phyloP scores from a whole-genome alignment of 1,140 invertebrate genomes.

The Magallana angulata region DNA sequence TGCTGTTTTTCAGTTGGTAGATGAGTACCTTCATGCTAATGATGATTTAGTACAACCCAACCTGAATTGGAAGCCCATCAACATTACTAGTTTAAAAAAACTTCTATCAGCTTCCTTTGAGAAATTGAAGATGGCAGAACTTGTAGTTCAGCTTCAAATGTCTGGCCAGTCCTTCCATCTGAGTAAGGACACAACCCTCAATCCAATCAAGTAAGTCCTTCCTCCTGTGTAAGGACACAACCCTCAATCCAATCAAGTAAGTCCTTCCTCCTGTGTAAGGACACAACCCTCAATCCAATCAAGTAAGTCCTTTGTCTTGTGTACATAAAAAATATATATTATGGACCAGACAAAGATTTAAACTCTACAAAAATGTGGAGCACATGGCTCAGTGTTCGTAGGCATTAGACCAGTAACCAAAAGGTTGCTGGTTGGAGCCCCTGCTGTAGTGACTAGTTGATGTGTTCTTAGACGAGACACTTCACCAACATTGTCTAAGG shows the following conservation, averaged over 20 bases:
- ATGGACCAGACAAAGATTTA: too few relatives aligned
- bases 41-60: neutral
- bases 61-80: neutral
- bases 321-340: too few relatives aligned
- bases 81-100: neutral
- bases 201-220: neutral
- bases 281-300: too few relatives aligned
- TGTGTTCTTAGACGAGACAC: too few relatives aligned
- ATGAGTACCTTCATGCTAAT: conserved; percentile 7
- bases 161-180: neutral
- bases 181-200: neutral
- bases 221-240: neutral
- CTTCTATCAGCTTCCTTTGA: neutral
- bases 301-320: too few relatives aligned
- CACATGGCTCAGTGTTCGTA: too few relatives aligned
- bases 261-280: neutral
- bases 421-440: too few relatives aligned
- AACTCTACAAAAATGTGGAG: too few relatives aligned
- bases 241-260: neutral
- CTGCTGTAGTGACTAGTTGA: too few relatives aligned
- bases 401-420: too few relatives aligned
- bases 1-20: neutral
- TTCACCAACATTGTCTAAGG: too few relatives aligned
- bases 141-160: conserved; percentile 3
- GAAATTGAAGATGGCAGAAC: neutral